Conservation (phyloP, 1,140 invertebrate species). For the Latrodectus geometricus region DNA sequence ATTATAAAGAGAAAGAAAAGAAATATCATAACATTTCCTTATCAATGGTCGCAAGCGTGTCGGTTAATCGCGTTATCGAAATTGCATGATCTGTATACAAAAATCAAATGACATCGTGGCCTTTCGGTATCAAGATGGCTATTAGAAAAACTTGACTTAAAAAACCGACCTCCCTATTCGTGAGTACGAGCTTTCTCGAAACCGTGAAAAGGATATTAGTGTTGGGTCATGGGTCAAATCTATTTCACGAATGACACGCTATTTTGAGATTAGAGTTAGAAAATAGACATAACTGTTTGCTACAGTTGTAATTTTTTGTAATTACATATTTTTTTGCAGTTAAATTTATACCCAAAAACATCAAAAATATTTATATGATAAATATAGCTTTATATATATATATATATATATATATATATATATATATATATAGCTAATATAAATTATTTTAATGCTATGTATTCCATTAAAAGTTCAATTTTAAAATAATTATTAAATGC, state of each 20-base stretch:
- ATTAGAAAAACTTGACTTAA: neutral
- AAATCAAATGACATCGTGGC: conserved; percentile 24
- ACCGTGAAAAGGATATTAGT: conserved; percentile 36
- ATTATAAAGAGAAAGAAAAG: neutral
- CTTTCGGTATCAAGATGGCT: neutral
- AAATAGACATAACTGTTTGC: no score
- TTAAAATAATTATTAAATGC: no score
- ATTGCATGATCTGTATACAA: neutral
- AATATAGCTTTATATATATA: no score
- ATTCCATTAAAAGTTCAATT: no score
- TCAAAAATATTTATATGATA: neutral
- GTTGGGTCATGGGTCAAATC: conserved; percentile 3
- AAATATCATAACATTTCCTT: neutral
- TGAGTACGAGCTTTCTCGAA: conserved; percentile 24
- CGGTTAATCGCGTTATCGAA: conserved; percentile 18
- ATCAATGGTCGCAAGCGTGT: neutral
- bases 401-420: no score
- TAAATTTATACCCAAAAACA: neutral
- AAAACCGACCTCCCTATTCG: neutral
- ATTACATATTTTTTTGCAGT: neutral
- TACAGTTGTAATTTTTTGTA: neutral
- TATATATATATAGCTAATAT: no score
- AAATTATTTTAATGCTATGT: no score
- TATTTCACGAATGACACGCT: conserved; percentile 23
- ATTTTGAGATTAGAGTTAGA: no score